Conservation (phyloP, 2,113 vertebrate species). For the Entomyzon cyanotis region DNA sequence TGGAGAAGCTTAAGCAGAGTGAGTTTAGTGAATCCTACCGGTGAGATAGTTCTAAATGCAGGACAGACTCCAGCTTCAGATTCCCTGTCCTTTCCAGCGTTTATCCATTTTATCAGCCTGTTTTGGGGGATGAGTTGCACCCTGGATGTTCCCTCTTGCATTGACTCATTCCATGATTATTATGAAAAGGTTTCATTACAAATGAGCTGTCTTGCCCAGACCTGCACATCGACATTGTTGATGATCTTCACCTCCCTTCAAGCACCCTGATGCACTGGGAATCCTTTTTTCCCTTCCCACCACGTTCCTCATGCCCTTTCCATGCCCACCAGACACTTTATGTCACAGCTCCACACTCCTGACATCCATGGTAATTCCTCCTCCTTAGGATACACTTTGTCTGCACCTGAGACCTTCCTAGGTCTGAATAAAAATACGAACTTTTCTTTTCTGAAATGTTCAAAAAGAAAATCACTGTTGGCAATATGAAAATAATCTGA, state of each 20-base stretch:
- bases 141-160: not conserved
- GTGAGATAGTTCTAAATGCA: not conserved
- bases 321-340: not conserved
- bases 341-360: not conserved
- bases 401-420: not conserved
- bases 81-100: not conserved
- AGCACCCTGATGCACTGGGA: not conserved
- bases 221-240: too few species aligned
- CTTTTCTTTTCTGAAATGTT: not conserved
- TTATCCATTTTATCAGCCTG: fast-evolving
- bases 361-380: not conserved
- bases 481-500: not conserved
- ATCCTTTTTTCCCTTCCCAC: not conserved
- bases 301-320: not conserved
- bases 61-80: not conserved
- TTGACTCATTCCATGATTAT: not conserved
- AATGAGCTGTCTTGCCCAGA: not conserved
- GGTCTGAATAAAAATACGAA: not conserved
- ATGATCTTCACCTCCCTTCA: not conserved
- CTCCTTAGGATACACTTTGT: not conserved
- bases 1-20: not conserved
- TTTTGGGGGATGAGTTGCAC: not conserved
- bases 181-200: not conserved
- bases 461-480: not conserved
- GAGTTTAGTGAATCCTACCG: not conserved